A percentile compares a stretch with the other conserved stretches of the same genome.
Evolutionary conservation across 2,797 vertebrate species (phyloP).

Genomic region (Mallotus villosus): DNA sequence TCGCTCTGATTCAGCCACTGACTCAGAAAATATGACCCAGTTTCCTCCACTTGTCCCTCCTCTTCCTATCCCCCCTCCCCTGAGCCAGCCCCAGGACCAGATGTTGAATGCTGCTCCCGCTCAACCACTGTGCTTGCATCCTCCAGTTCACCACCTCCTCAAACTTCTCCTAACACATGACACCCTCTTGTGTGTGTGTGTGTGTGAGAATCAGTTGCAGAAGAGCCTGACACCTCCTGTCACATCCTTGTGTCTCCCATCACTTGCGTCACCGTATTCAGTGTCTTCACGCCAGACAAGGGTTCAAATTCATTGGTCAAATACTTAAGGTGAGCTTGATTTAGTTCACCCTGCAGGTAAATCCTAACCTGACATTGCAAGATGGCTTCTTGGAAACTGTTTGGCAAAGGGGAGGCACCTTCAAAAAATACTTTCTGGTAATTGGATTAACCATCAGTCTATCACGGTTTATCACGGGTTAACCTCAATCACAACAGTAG

Average conservation of each 20-base stretch:
- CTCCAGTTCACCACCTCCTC: neutral
- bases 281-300: neutral
- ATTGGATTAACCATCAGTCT: too few relatives aligned
- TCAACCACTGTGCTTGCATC: constrained; percentile 1
- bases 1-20: constrained; percentile 46
- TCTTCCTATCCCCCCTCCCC: constrained; percentile 24
- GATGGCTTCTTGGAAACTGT: too few relatives aligned
- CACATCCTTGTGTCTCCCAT: neutral
- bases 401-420: too few relatives aligned
- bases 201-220: neutral
- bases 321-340: neutral
- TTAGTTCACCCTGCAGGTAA: neutral
- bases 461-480: too few relatives aligned
- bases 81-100: constrained; percentile 43
- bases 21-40: constrained; percentile 66
- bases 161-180: neutral
- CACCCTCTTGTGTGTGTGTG: neutral
- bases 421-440: too few relatives aligned
- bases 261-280: neutral
- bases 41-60: constrained; percentile 46
- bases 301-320: neutral
- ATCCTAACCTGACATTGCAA: too few relatives aligned
- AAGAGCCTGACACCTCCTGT: neutral
- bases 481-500: too few relatives aligned
- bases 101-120: constrained; percentile 46